Evolutionary conservation across 1,140 invertebrate genomes (phyloP), one percentile per base, ranked within the genome.

Genomic region (Ctenoplectra terminalis): DNA sequence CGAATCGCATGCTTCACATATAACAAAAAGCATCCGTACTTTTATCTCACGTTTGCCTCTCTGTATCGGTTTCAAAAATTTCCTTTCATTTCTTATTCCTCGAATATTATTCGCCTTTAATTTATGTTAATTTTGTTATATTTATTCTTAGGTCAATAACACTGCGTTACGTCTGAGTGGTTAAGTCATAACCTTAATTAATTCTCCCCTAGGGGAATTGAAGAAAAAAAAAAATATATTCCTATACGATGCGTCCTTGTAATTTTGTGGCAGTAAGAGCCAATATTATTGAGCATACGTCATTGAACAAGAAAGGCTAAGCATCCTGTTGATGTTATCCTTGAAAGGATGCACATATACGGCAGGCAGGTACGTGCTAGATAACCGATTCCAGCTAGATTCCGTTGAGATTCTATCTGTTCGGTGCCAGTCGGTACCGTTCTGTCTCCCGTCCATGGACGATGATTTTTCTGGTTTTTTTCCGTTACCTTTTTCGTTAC

Each of bases 321-420:
- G 37, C 69, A 50, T 79, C 67, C 76, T 72, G 76, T 72, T 34
- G 76, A 61, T 52, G 77, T 79, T 79, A 79, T 79, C 77, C 77
- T 79, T 79, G 77, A 79, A 63, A 79, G 69, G 77, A 79, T 79
- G 77, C 69, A 72, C 77, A 72, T 79, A 79, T 63, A 79, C 46
- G 77, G 77, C 34, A 63, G 77, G 17, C n/a, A 58, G 40, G 15
- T 63, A 63, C 56, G 69, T 72, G 69, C 56, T 73, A 79, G 77
- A 73, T 72, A 79, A 72, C 56, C 46, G 69, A 79, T 79, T 79
- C 56, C 26, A 79, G 46, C 56, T 63, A 79, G 77, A 71, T 70
- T 78, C 75, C 66, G 46, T 43, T 71, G 29, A 79, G 76, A 61
- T 70, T 78, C 64, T 78, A 78, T 72, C 58, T 72, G 31, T 37